Conservation (phyloP, 1,140 invertebrate species). For the Odontomachus brunneus region DNA sequence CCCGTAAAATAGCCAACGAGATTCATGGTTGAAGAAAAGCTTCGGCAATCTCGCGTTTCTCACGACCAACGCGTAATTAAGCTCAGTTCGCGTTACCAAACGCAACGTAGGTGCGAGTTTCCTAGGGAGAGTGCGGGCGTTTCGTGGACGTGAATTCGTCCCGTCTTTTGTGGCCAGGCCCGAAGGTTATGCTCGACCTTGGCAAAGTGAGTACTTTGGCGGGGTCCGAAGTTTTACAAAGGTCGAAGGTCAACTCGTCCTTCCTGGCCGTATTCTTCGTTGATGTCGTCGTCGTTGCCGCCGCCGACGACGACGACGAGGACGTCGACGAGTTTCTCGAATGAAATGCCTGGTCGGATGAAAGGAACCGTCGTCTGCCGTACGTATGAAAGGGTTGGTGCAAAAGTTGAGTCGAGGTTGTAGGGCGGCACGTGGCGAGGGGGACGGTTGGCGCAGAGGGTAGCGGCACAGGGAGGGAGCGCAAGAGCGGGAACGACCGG, state of each 20-base stretch:
- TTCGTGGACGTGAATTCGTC: background rate
- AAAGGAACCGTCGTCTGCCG: conserved; percentile 68
- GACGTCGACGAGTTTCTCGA: conserved; percentile 63
- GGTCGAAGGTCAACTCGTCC: conserved; percentile 68
- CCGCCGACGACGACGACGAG: conserved; percentile 17
- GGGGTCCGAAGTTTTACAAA: conserved; percentile 56
- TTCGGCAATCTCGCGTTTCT: too few relatives aligned
- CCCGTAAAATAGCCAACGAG: too few relatives aligned
- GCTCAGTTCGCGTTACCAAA: conserved; percentile 1
- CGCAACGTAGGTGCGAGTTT: background rate
- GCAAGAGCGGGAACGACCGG: conserved; percentile 45
- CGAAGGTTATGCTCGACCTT: conserved; percentile 30
- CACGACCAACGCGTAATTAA: background rate
- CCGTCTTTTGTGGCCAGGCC: background rate
- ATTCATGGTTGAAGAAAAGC: too few relatives aligned
- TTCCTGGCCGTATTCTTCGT: background rate
- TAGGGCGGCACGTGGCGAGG: background rate
- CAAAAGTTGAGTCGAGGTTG: conserved; percentile 56
- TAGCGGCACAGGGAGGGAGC: conserved; percentile 23
- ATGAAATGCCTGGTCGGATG: conserved; percentile 69
- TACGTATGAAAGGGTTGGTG: conserved; percentile 76
- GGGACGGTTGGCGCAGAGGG: conserved; percentile 31
- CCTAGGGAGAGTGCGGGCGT: background rate
- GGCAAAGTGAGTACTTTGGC: background rate
- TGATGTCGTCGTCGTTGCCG: conserved; percentile 16